phyloP scores from a whole-genome alignment of 2,797 vertebrate species.

The Rhabdomys pumilio region DNA sequence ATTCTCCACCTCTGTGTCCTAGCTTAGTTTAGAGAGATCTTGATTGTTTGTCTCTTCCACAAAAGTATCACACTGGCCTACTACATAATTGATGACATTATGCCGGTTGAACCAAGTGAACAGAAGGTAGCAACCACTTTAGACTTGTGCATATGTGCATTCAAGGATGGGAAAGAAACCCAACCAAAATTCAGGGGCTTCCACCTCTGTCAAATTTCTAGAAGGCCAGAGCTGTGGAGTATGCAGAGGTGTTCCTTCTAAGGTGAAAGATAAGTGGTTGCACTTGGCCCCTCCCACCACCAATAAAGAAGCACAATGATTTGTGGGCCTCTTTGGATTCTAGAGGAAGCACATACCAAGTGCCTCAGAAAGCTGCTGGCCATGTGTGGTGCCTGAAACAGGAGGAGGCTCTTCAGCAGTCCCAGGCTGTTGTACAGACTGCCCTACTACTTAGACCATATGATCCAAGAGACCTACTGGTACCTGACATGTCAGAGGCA shows the following conservation, averaged over 20 bases:
- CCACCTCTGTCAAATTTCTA: neutral
- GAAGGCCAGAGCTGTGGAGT: neutral
- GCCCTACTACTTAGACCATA: neutral
- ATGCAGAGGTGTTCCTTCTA: neutral
- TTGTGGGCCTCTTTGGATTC: neutral
- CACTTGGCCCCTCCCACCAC: neutral
- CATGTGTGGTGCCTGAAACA: neutral
- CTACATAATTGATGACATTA: neutral
- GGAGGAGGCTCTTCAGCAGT: neutral
- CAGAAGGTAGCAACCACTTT: neutral
- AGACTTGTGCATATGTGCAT: neutral
- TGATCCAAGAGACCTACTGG: neutral
- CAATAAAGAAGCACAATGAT: neutral
- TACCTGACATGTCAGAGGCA: neutral
- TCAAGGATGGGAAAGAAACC: neutral
- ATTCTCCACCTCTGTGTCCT: neutral
- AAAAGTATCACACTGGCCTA: neutral
- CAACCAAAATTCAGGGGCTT: neutral
- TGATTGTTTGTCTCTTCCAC: neutral
- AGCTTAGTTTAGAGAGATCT: neutral
- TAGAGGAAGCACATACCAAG: neutral
- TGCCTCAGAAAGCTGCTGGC: neutral
- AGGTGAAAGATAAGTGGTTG: neutral
- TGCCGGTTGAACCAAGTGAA: neutral
- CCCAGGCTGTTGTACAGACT: neutral